These are phyloP conservation scores for Pollenia labialis DNA, from an alignment of 2,888 invertebrate genomes.

Conservation along the genomic window DNA sequence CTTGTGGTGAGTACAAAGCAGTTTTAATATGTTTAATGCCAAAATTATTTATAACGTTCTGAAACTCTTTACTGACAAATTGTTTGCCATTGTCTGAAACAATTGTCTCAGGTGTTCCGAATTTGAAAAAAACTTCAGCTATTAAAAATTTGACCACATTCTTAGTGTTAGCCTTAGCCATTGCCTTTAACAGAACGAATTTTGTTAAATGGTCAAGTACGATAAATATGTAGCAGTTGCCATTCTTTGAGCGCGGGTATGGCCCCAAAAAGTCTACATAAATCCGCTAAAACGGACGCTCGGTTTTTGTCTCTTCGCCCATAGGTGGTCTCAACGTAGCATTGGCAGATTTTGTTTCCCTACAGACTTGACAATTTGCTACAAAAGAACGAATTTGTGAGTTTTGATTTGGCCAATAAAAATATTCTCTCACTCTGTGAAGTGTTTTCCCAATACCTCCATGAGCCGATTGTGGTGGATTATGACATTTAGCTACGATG, in stretches of 20 bases:
- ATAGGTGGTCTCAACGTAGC: background rate
- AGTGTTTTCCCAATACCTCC: background rate
- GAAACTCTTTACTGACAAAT: no score
- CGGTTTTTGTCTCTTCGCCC: background rate
- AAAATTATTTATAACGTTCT: no score
- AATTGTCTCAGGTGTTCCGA: background rate
- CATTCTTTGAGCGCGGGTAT: background rate
- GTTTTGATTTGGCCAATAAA: conserved; percentile 1
- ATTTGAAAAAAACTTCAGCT: background rate
- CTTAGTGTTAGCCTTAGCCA: background rate
- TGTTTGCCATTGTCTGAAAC: background rate
- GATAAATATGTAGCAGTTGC: background rate
- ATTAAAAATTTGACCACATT: background rate
- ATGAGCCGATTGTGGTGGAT: background rate
- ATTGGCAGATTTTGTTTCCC: background rate
- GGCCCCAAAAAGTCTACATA: background rate
- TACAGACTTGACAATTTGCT: background rate
- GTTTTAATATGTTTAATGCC: no score
- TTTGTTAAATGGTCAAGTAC: background rate
- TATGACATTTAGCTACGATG: background rate
- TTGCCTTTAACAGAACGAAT: no score
- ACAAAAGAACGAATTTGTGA: background rate
- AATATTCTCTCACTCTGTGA: background rate
- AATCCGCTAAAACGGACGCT: background rate
- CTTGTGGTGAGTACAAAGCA: no score